phyloP scores from a whole-genome alignment of 2,113 vertebrate species.

The Chloroceryle aenea region DNA sequence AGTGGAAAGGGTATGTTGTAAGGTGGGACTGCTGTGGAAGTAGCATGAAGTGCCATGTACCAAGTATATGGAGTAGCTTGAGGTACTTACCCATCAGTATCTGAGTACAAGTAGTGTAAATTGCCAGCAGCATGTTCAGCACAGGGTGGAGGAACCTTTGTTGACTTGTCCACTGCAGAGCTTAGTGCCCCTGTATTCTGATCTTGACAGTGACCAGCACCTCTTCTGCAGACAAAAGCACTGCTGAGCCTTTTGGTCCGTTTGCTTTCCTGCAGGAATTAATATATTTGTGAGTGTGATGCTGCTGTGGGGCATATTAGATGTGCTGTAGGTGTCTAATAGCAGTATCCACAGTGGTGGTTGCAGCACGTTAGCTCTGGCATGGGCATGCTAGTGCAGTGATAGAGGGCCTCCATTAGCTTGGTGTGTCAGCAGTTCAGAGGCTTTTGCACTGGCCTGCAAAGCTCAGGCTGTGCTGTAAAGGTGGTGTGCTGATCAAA shows the following conservation, averaged over 20 bases:
- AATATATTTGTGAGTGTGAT: background rate
- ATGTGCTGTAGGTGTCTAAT: background rate
- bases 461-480: rapidly evolving
- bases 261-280: background rate
- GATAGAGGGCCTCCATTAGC: background rate
- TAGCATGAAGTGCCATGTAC: background rate
- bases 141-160: background rate
- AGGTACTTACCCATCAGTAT: background rate
- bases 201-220: rapidly evolving
- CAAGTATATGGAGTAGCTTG: too few species aligned
- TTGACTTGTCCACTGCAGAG: rapidly evolving
- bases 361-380: rapidly evolving
- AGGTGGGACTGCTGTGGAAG: background rate
- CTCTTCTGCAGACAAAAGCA: background rate
- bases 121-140: background rate
- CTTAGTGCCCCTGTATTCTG: rapidly evolving
- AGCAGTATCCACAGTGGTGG: background rate
- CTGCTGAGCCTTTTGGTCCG: background rate
- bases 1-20: background rate
- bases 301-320: background rate
- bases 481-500: background rate
- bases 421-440: rapidly evolving
- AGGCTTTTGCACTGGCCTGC: background rate
- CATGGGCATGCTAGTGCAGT: background rate
- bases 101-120: background rate